Evolutionary conservation across 2,113 vertebrate species (phyloP).

Genomic region (Zosterops lateralis): DNA sequence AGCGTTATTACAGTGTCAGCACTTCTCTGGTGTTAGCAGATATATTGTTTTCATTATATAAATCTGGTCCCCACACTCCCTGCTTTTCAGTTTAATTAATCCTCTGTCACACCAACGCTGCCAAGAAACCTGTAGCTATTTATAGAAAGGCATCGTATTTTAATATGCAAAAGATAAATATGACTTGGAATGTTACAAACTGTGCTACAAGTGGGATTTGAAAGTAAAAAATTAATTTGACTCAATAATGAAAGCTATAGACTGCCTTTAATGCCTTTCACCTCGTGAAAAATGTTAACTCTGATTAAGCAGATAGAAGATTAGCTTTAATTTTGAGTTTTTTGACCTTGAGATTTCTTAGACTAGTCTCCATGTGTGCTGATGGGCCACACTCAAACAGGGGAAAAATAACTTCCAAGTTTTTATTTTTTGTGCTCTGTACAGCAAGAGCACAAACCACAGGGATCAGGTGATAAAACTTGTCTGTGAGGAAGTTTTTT

Average conservation of each 20-base stretch:
- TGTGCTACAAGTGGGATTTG: background rate
- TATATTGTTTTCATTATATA: constrained; percentile 68
- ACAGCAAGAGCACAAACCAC: fast-evolving
- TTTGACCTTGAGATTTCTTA: background rate
- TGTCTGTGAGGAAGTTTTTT: background rate
- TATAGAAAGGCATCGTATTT: constrained; percentile 23
- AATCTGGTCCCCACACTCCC: constrained; percentile 29
- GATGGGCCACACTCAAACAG: no score
- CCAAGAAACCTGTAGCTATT: constrained; percentile 52
- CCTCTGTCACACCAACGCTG: background rate
- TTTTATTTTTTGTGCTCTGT: background rate
- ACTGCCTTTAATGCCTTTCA: background rate
- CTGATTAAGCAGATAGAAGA: background rate
- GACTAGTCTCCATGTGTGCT: fast-evolving
- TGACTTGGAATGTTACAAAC: constrained; percentile 16
- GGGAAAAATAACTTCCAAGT: background rate
- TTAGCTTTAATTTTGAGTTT: background rate
- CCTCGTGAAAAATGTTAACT: background rate
- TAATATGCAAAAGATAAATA: constrained; percentile 41
- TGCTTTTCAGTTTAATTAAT: constrained; percentile 63
- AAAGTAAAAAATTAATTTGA: background rate
- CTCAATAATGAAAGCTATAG: background rate
- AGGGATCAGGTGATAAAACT: background rate
- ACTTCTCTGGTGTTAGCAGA: constrained; percentile 42
- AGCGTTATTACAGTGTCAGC: constrained; percentile 48